phyloP scores from a whole-genome alignment of 2,797 vertebrate genomes.

The Nothura maculosa region DNA sequence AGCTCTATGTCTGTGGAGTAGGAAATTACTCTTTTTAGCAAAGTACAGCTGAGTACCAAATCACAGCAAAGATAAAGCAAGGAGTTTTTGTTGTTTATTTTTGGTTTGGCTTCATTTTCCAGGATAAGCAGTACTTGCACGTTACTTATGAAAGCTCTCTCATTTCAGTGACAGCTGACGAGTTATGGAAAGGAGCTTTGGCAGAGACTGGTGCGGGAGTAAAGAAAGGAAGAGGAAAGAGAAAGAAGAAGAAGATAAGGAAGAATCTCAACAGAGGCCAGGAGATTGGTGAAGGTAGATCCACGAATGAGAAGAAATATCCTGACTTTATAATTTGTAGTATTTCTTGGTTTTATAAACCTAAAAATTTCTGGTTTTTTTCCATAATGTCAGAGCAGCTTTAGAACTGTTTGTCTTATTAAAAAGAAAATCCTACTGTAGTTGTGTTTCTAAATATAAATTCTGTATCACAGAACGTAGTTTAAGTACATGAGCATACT shows the following conservation, averaged over 20 bases:
- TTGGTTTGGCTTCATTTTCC: background rate
- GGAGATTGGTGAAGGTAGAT: conserved; percentile 90
- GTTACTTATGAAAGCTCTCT: conserved; percentile 22
- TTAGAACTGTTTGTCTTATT: background rate
- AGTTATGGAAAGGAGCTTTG: conserved; percentile 93
- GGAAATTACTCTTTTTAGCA: background rate
- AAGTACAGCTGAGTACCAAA: background rate
- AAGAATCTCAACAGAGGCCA: conserved; percentile 93
- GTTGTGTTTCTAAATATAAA: background rate
- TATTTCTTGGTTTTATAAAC: background rate
- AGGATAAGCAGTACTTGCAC: background rate
- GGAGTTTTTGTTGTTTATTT: background rate
- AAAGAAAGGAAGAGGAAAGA: conserved; percentile 93
- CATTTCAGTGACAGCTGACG: conserved; percentile 90
- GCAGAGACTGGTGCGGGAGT: conserved; percentile 88
- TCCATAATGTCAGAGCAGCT: background rate
- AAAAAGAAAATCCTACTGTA: background rate
- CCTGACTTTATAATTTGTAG: background rate
- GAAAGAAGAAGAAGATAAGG: conserved; percentile 89
- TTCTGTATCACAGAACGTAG: background rate
- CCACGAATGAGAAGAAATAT: background rate
- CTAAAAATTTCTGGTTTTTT: background rate
- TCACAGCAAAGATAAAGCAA: background rate
- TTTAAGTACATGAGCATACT: background rate
- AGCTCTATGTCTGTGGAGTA: background rate